Base-by-base conservation (phyloP, 92 coral and sea anemone genomes). In the Hydrozoanthus gracilis region DNA sequence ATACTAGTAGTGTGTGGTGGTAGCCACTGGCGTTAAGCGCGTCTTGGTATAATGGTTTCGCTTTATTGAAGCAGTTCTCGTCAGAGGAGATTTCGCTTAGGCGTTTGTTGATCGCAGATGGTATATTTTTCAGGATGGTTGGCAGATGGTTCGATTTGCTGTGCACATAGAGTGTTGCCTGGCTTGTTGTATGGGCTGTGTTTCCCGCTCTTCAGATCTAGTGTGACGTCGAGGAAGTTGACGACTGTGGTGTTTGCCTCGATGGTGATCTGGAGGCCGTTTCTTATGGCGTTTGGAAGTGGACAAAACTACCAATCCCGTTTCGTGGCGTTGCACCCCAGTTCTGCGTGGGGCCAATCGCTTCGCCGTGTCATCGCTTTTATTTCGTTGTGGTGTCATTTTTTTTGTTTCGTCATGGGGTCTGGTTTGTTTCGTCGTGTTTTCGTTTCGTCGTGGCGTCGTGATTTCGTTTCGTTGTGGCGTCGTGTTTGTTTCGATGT, bases 181-280 rank as follows among this genome's bases (percentile, higher is more conserved):
- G 87, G 87, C 9, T 83, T 83, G 12, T 51, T 70, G 79, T 83
- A 83, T 3, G 68, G 87, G 17, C 18, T 8, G 67, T 46, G 52
- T n/a, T 44, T 70, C n/a, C 79, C 79, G 3, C 61, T 50, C 17
- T 48, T 17, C 11, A 83, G 76, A 17, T 68, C 75, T 15, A 79
- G 51, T 14, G 73, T 79, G n/a, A 83, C 64, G 50, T 71, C 87
- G 10, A 83, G 50, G 44, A 48, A 83, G 17, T 70, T 83, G 1
- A 71, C 69, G 0, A 51, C 64, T 16, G 55, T 70, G 12, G 61
- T 47, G 69, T 83, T 83, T 1, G 70, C 45, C 55, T 70, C 47
- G 3, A 83, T 71, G 49, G 78, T 48, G 14, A 83, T 83, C 16
- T 47, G 14, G 11, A 83, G 49, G 9, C 67, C 79, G 17, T 83